Evolutionary conservation across 1,140 invertebrate species (phyloP), one percentile per base, ranked within the genome.

Genomic region (Neoseiulus cucumeris): DNA sequence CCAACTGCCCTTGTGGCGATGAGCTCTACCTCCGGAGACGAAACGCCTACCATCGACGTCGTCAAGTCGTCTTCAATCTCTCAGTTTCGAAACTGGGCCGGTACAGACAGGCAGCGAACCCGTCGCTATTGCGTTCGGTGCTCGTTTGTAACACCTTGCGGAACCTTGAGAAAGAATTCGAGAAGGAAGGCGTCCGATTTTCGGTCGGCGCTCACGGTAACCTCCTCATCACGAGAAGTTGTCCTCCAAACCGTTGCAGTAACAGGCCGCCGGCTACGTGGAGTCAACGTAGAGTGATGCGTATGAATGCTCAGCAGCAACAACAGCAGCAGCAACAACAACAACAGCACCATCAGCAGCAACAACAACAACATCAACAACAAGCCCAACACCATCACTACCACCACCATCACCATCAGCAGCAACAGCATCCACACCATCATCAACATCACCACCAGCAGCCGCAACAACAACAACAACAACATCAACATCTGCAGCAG

Each of bases 141-240:
- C 83, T 95, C 44, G 91, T 95, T 69, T 91, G 89, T 78, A 95
- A 94, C 75, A 93, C 91, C 7, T 75, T 94, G 64, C 84, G 91
- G 73, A 82, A 86, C 71, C 85, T 95, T 69, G 90, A 94, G 77
- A 80, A 85, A 29, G 90, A 94, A 75, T 87, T 94, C 80, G 87
- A 90, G 74, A 80, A 82, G 44, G 89, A 91, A 75, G 79, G 78
- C n/a, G 70, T 79, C 25, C 51, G 51, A 1, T 59, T 59, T 20
- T 59, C 51, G 51, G 51, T 59, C 2, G 51, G 51, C 25, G 51
- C 51, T 17, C 51, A 59, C 22, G 51, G 51, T 12, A 59, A 59
- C 33, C 51, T 59, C 51, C 25, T 59, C 22, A 59, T 59, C 51
- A 59, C 51, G 22, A 25, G 9, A 68, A 70, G 44, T 68, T 71